Percentiles rank a stretch among this genome's conserved stretches.
These are phyloP conservation scores for Selene dorsalis DNA, from an alignment of 2,797 vertebrate genomes.

Conservation along the genomic window DNA sequence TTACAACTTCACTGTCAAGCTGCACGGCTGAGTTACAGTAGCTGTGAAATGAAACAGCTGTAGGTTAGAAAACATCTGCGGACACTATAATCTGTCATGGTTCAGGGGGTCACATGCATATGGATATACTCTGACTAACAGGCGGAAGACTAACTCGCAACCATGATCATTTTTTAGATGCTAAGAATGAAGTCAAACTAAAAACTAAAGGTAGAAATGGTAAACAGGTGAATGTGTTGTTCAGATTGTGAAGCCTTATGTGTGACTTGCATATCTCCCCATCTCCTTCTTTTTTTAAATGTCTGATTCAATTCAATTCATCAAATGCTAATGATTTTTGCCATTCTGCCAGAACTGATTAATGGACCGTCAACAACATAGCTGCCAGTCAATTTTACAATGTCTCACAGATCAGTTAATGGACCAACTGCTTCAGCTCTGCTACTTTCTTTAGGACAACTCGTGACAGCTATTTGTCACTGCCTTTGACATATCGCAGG, in stretches of 20 bases:
- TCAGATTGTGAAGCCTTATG: not conserved
- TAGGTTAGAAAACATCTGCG: constrained; percentile 24
- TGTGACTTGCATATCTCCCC: not conserved
- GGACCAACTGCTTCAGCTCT: not conserved
- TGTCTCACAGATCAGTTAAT: not conserved
- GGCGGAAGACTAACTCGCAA: not conserved
- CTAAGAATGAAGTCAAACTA: not conserved
- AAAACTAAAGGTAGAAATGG: not conserved
- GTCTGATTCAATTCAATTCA: too few species aligned
- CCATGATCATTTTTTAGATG: not conserved
- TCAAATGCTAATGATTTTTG: too few species aligned
- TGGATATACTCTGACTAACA: not conserved
- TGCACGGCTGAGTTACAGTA: constrained; percentile 24
- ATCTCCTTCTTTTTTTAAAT: too few species aligned
- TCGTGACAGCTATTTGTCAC: not conserved
- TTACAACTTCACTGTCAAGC: constrained; percentile 57
- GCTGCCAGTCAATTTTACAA: not conserved
- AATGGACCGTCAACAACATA: not conserved
- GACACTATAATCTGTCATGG: not conserved
- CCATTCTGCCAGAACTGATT: not conserved
- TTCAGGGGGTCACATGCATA: not conserved
- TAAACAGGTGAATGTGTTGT: not conserved
- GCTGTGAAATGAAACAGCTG: constrained; percentile 45
- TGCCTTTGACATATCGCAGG: not conserved
- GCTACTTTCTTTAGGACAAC: not conserved